Percentiles rank a stretch among this genome's conserved stretches.
These are phyloP conservation scores for Anastatus disparis DNA, from an alignment of 1,140 invertebrate species.

Conservation along the genomic window DNA sequence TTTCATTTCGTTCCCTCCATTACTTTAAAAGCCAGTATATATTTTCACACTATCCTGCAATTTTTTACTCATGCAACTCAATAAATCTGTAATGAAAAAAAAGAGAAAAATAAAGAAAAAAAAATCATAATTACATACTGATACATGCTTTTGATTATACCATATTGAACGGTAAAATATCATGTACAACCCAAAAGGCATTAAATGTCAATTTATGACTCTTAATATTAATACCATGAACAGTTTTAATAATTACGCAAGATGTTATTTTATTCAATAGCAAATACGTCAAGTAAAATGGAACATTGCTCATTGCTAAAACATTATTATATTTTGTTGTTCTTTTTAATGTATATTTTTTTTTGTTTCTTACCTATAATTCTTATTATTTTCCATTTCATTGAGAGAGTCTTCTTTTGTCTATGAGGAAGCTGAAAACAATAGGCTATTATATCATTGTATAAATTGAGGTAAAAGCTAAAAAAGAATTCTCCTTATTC, in stretches of 20 bases:
- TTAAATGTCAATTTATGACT: conserved; percentile 26
- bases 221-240: conserved; percentile 16
- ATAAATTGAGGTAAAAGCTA: conserved; percentile 34
- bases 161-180: background rate
- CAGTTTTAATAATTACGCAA: conserved; percentile 26
- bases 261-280: no score
- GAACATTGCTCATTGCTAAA: background rate
- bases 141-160: conserved; percentile 1
- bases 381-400: conserved; percentile 40
- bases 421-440: conserved; percentile 39
- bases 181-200: background rate
- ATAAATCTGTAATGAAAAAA: no score
- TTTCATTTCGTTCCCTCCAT: no score
- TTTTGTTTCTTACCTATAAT: conserved; percentile 9
- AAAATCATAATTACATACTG: conserved; percentile 11
- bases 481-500: conserved; percentile 28
- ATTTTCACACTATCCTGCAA: no score
- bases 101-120: background rate
- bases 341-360: no score
- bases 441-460: conserved; percentile 38
- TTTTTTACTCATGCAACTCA: no score
- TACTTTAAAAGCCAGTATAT: no score
- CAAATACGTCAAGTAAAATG: conserved; percentile 3
- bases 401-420: conserved; percentile 34
- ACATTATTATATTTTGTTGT: conserved; percentile 9